Evolutionary conservation across 2,797 vertebrate genomes (phyloP), one percentile per base, ranked within the genome.

Genomic region (Mallotus villosus): DNA sequence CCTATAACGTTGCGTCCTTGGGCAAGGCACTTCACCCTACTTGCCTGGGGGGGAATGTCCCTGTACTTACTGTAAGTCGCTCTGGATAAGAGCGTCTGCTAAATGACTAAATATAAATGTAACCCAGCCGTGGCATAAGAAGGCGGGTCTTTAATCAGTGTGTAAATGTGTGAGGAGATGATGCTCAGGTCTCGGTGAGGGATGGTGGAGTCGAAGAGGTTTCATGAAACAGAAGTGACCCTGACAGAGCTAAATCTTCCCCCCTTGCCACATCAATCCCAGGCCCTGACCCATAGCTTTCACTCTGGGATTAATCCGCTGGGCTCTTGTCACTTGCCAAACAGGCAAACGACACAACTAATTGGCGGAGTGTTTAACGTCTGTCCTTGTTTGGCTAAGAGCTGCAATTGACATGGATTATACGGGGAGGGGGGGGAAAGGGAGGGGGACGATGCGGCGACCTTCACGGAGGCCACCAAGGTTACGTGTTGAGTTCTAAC

Each of bases 261-360:
- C 22, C 60, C 34, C 53, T 66, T 4, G 66, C 62, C 41, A 70
- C 80, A 85, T 85, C 82, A 88, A 79, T 87, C 81, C 76, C 49
- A 64, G 72, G 25, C 64, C 63, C 67, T 72, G 75, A 77, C 77
- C 74, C 79, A 27, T 34, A 70, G 62, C 72, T 70, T 77, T 79
- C 74, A 65, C 63, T 85, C 87, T 81, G 81, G 83, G 78, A 85
- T 73, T 55, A 79, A 79, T 79, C 84, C 69, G 58, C 60, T 73
- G 82, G 85, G 76, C 79, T 86, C 87, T 74, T 82, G 84, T 78
- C 79, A 77, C 74, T 81, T 80, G 73, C 75, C 78, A 84, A 79
- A 83, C n/a, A 87, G 76, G 82, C 79, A 87, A 87, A 84, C 78
- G 83, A 85, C 2, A 74, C 76, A 63, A 81, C 80, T 85, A 88